Evolutionary conservation across 2,797 vertebrate species (phyloP).

Genomic region (Melanogrammus aeglefinus): DNA sequence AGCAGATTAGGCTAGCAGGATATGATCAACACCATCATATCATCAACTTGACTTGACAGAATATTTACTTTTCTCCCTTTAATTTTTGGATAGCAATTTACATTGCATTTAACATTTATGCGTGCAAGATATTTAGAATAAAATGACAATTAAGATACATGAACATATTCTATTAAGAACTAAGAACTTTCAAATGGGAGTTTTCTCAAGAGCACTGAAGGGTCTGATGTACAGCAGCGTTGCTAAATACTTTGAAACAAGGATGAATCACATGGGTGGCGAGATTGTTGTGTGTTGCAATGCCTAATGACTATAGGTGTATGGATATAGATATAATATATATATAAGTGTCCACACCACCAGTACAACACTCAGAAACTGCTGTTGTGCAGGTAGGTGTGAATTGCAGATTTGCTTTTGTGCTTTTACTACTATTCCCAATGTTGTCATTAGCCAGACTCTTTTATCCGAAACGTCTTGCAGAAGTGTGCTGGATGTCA

Average conservation of each 20-base stretch:
- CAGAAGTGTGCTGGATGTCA: not conserved
- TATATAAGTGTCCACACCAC: not conserved
- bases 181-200: not conserved
- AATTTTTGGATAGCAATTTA: not conserved
- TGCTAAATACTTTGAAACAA: conserved; percentile 22
- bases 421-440: not conserved
- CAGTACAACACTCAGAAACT: not conserved
- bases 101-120: not conserved
- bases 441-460: not conserved
- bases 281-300: conserved; percentile 29
- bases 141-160: not conserved
- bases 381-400: conserved; percentile 23
- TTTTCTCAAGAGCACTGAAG: conserved; percentile 5
- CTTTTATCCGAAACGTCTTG: not conserved
- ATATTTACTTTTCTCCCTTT: not conserved
- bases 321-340: not conserved
- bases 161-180: not conserved
- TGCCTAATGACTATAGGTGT: conserved; percentile 23
- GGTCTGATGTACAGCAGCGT: not conserved
- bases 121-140: not conserved
- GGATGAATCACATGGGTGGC: conserved; percentile 22
- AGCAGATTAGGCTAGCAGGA: not conserved
- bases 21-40: not conserved
- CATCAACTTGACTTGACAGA: not conserved
- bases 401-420: not conserved